A percentile compares a stretch with the other conserved stretches of the same genome.
These are phyloP conservation scores for Morpho helenor DNA, from an alignment of 2,888 invertebrate species.

Conservation along the genomic window DNA sequence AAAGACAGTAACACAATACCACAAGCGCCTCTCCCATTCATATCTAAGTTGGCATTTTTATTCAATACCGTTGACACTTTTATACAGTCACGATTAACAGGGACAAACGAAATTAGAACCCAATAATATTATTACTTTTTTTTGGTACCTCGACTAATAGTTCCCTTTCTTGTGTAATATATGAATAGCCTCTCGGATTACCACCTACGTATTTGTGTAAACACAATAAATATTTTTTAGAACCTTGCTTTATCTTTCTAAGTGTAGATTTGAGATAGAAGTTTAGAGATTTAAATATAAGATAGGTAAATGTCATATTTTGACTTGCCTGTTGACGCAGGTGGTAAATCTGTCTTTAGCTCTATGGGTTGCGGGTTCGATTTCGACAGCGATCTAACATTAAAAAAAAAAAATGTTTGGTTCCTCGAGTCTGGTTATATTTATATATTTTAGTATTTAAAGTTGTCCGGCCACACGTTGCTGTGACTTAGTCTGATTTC, in stretches of 20 bases:
- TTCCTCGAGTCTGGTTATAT: too few species aligned
- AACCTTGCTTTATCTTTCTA: slow-evolving; percentile 48
- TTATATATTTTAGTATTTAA: too few species aligned
- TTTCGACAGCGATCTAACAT: too few species aligned
- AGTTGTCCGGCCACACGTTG: too few species aligned
- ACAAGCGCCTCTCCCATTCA: slow-evolving; percentile 46
- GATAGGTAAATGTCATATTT: slow-evolving; percentile 24
- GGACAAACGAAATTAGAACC: slow-evolving; percentile 78
- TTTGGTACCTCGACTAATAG: slow-evolving; percentile 38
- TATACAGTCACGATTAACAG: slow-evolving; percentile 74
- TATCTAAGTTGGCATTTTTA: slow-evolving; percentile 73
- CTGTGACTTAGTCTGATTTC: too few species aligned
- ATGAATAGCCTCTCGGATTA: slow-evolving; percentile 65
- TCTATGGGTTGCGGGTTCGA: too few species aligned
- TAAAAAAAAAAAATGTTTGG: too few species aligned
- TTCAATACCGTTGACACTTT: slow-evolving; percentile 69
- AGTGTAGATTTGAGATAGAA: slow-evolving; percentile 50
- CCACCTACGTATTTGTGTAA: slow-evolving; percentile 77
- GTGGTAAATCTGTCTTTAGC: background rate
- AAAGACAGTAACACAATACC: slow-evolving; percentile 45
- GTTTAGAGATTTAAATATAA: slow-evolving; percentile 41
- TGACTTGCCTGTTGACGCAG: background rate
- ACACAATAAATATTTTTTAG: slow-evolving; percentile 76
- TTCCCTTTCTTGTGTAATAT: slow-evolving; percentile 51
- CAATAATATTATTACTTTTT: slow-evolving; percentile 75